These are phyloP conservation scores for Bradypus variegatus DNA, from an alignment of 2,797 vertebrate genomes.

Conservation along the genomic window DNA sequence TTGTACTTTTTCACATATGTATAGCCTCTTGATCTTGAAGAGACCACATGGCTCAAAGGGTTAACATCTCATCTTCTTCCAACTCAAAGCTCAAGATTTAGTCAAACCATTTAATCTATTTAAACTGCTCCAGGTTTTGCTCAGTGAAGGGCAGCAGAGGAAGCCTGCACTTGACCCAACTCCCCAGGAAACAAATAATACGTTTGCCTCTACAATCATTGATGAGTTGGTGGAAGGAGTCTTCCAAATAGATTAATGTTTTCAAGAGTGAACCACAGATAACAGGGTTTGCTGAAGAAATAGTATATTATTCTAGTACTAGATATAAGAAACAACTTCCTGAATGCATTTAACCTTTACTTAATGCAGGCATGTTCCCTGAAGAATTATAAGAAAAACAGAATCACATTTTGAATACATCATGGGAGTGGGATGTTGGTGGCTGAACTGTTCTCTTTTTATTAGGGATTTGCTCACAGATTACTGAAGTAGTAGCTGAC, in stretches of 20 bases:
- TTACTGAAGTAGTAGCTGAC: neutral
- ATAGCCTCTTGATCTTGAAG: conserved; percentile 31
- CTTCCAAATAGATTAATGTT: neutral
- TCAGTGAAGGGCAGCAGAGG: neutral
- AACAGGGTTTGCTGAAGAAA: conserved; percentile 4
- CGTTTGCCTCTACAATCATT: neutral
- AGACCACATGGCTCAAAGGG: conserved; percentile 39
- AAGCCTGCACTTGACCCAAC: neutral
- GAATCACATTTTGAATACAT: conserved; percentile 41
- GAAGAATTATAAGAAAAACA: conserved; percentile 13
- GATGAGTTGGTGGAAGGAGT: neutral
- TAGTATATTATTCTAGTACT: neutral
- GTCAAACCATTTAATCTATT: neutral
- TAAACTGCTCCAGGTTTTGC: neutral
- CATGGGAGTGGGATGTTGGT: neutral
- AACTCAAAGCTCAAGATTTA: neutral
- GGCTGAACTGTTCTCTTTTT: neutral
- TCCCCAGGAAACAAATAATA: conserved; percentile 25
- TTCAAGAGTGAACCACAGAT: conserved; percentile 10
- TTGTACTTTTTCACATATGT: conserved; percentile 46
- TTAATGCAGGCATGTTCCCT: conserved; percentile 3
- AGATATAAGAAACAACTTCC: conserved; percentile 16
- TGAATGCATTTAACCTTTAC: neutral
- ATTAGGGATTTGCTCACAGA: neutral
- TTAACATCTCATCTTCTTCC: neutral